These are phyloP conservation scores for Salpingus planirostris DNA, from an alignment of 2,888 invertebrate species.

Conservation along the genomic window DNA sequence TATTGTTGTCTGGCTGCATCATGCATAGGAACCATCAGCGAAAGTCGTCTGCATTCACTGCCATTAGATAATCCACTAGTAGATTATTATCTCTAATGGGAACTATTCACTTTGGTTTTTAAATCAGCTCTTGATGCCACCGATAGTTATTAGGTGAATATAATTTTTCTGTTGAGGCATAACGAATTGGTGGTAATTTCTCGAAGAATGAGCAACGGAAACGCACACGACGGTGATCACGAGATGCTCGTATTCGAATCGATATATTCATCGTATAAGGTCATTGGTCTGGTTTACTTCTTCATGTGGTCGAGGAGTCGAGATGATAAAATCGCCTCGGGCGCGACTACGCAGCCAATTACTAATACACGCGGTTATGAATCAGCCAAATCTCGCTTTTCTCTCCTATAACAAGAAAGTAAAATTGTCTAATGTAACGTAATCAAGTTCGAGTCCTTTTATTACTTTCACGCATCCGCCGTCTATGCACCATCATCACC, in stretches of 20 bases:
- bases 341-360: slow-evolving; percentile 2
- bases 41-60: too few species aligned
- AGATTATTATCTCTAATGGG: too few species aligned
- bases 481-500: slow-evolving; percentile 2
- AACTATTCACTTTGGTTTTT: too few species aligned
- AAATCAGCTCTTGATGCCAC: too few species aligned
- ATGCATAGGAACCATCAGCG: too few species aligned
- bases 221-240: slow-evolving; percentile 2
- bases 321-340: background rate
- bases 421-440: slow-evolving; percentile 14
- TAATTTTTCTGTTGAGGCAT: slow-evolving; percentile 4
- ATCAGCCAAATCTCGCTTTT: slow-evolving; percentile 12
- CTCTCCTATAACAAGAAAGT: slow-evolving; percentile 15
- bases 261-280: slow-evolving; percentile 12
- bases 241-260: slow-evolving; percentile 6
- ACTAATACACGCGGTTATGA: too few species aligned
- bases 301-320: slow-evolving; percentile 3
- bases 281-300: slow-evolving; percentile 26
- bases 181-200: slow-evolving; percentile 6
- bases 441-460: slow-evolving; percentile 13
- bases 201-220: slow-evolving; percentile 9
- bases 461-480: slow-evolving; percentile 11
- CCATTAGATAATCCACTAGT: too few species aligned
- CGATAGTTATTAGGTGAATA: too few species aligned
- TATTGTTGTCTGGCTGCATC: too few species aligned